These are phyloP conservation scores for Trachelipus rathkii DNA, from an alignment of 1,140 invertebrate species.

Conservation along the genomic window DNA sequence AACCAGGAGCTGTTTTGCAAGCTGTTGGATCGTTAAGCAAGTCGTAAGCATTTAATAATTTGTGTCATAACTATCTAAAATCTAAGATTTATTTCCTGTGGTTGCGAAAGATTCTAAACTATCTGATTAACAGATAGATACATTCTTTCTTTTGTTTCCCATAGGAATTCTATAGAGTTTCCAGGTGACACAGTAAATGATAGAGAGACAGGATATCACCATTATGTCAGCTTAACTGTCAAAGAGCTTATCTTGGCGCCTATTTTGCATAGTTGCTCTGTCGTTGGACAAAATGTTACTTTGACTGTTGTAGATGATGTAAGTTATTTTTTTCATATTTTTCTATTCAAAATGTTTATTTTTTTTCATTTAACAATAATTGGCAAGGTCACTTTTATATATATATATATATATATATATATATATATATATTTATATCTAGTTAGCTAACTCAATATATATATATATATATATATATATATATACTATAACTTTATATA, in stretches of 20 bases:
- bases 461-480: too few species aligned
- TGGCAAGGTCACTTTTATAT: background rate
- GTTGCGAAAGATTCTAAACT: too few species aligned
- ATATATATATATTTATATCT: too few species aligned
- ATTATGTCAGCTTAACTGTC: constrained; percentile 20
- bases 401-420: too few species aligned
- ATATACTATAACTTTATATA: too few species aligned
- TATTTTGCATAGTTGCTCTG: constrained; percentile 16
- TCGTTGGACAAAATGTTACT: constrained; percentile 21
- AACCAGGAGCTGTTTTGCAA: background rate
- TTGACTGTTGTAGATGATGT: constrained; percentile 20
- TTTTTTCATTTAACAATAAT: background rate
- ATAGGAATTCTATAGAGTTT: too few species aligned
- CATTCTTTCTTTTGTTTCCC: too few species aligned
- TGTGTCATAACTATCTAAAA: too few species aligned
- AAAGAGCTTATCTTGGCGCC: background rate
- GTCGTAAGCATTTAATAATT: too few species aligned
- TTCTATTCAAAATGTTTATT: background rate
- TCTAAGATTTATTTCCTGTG: too few species aligned
- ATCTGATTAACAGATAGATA: too few species aligned
- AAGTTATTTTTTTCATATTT: background rate
- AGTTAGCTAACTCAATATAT: too few species aligned
- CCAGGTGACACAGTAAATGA: constrained; percentile 20
- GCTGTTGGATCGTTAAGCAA: background rate
- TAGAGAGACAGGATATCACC: background rate